A percentile compares a stretch with the other conserved stretches of the same genome.
phyloP scores from a whole-genome alignment of 2,797 vertebrate species.

The Eutrigla gurnardus region DNA sequence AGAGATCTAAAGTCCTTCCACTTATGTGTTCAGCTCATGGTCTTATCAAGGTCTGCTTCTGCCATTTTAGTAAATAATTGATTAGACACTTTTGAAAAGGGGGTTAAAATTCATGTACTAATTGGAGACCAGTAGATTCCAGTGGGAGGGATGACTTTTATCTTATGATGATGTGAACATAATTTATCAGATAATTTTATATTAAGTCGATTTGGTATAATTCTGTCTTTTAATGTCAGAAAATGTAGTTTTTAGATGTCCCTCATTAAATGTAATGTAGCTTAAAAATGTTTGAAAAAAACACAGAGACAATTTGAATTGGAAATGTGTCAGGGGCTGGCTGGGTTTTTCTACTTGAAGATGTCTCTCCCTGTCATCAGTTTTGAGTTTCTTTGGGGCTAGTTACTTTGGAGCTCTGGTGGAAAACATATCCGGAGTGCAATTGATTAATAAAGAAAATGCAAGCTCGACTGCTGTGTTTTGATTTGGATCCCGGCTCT shows the following conservation, averaged over 20 bases:
- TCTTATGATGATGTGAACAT: slow-evolving; percentile 90
- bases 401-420: slow-evolving; percentile 76
- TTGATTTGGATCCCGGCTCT: slow-evolving; percentile 76
- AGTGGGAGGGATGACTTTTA: slow-evolving; percentile 88
- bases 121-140: slow-evolving; percentile 88
- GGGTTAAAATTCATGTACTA: slow-evolving; percentile 87
- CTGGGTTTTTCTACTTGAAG: slow-evolving; percentile 73
- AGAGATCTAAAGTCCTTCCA: slow-evolving; percentile 71
- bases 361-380: slow-evolving; percentile 82
- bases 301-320: slow-evolving; percentile 84
- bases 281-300: slow-evolving; percentile 85
- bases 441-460: slow-evolving; percentile 81
- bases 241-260: slow-evolving; percentile 88
- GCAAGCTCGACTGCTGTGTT: slow-evolving; percentile 71
- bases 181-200: slow-evolving; percentile 90
- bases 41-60: slow-evolving; percentile 85
- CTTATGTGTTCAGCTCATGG: slow-evolving; percentile 85
- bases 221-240: slow-evolving; percentile 88
- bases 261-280: slow-evolving; percentile 89
- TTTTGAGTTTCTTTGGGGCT: slow-evolving; percentile 80
- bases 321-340: slow-evolving; percentile 80
- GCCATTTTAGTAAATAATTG: slow-evolving; percentile 89
- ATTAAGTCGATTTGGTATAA: slow-evolving; percentile 89
- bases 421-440: slow-evolving; percentile 74
- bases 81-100: slow-evolving; percentile 88